Conservation (phyloP, 1,140 invertebrate genomes). For the Coelopa frigida region DNA sequence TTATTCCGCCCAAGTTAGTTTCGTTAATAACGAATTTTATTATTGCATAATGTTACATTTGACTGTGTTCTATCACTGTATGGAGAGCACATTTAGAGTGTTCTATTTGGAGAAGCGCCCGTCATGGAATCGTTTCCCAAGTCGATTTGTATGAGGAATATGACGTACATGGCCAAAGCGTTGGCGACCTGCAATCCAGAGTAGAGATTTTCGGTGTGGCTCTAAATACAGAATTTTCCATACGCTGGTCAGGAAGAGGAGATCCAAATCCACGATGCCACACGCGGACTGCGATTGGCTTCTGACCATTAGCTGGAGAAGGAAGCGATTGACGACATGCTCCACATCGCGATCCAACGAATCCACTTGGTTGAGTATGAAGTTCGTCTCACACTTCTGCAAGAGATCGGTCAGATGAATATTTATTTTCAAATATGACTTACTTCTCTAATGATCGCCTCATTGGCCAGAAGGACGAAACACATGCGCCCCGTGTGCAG, state of each 20-base stretch:
- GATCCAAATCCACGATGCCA: constrained; percentile 31
- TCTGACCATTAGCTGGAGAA: constrained; percentile 23
- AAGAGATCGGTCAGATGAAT: neutral
- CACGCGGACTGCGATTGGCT: constrained; percentile 15
- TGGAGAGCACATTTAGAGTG: no score
- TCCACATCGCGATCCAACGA: constrained; percentile 16
- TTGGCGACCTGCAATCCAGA: constrained; percentile 27
- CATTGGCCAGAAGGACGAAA: constrained; percentile 20
- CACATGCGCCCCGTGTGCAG: constrained; percentile 26
- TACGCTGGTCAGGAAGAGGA: constrained; percentile 28
- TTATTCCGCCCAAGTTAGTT: no score
- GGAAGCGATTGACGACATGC: constrained; percentile 25
- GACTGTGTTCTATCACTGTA: no score
- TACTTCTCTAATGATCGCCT: constrained; percentile 24
- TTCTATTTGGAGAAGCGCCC: constrained; percentile 16
- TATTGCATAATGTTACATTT: no score
- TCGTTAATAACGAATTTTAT: no score
- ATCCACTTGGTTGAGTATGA: constrained; percentile 22
- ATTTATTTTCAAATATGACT: neutral
- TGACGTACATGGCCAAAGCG: constrained; percentile 29
- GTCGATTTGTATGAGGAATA: constrained; percentile 38
- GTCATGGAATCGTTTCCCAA: constrained; percentile 31
- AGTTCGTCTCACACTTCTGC: constrained; percentile 25
- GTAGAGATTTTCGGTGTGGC: constrained; percentile 4
- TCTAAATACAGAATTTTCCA: constrained; percentile 10